Percentiles rank a stretch among this genome's conserved stretches.
These are phyloP conservation scores for Paramormyrops hopkinsi DNA, from an alignment of 2,797 vertebrate genomes.

Conservation along the genomic window DNA sequence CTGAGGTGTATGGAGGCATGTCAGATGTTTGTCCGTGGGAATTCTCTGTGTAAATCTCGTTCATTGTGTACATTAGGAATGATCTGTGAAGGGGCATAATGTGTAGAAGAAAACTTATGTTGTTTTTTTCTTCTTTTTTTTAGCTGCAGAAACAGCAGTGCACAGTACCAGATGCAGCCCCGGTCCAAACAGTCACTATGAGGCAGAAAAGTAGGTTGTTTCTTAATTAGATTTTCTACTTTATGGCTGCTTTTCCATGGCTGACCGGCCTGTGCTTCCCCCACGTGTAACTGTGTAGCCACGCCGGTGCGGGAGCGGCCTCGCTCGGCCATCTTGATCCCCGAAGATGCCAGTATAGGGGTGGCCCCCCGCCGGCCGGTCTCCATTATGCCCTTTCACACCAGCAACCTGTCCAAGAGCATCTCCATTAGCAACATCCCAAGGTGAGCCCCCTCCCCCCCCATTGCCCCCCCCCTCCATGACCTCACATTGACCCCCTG, in stretches of 20 bases:
- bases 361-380: conserved; percentile 55
- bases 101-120: not conserved
- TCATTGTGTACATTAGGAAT: not conserved
- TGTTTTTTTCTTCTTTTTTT: conserved; percentile 32
- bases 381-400: conserved; percentile 61
- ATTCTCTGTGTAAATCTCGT: not conserved
- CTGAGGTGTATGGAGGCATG: not conserved
- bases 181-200: conserved; percentile 64
- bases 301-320: conserved; percentile 77
- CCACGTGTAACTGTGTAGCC: conserved; percentile 47
- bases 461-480: conserved; percentile 31
- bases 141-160: conserved; percentile 60
- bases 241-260: not conserved
- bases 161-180: conserved; percentile 63
- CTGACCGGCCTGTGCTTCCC: no score
- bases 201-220: conserved; percentile 74
- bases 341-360: conserved; percentile 59
- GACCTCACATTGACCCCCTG: not conserved
- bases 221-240: not conserved
- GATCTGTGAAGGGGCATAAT: not conserved
- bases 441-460: conserved; percentile 58
- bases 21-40: not conserved
- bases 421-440: conserved; percentile 90
- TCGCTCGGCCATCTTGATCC: conserved; percentile 63
- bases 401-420: conserved; percentile 76